Evolutionary conservation across 2,888 invertebrate species (phyloP), one percentile per base, ranked within the genome.

Genomic region (Merodon equestris): DNA sequence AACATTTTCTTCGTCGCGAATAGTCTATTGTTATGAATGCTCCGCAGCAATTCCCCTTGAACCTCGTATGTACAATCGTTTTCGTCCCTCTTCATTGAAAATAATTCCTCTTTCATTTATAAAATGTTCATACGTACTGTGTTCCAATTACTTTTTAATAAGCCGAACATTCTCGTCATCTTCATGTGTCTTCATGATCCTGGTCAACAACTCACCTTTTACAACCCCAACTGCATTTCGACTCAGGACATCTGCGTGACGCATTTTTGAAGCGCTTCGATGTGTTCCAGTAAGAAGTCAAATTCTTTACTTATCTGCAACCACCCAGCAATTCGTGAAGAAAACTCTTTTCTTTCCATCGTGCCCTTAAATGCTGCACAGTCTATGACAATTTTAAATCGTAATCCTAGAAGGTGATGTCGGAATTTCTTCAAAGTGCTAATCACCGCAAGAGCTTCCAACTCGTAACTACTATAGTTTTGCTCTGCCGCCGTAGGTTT

Each of bases 311-410:
- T 14, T 34, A 40, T 15, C 9, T 27, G 44, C 4, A 34, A 19
- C 40, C 61, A 40, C 1, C 61, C 40, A 1, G 42, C 50, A 0
- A 61, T 61, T 9, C 40, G n/a, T 1, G 58, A 38, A 1, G 48
- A 61, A 27, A 56, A 27, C 13, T 56, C 44, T 9, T 36, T 56
- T n/a, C n/a, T 19, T 9, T n/a, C 40, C 13, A 44, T 44, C 1
- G 27, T 7, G 0, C 27, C 14, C 19, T 54, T 40, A 12, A 54
- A 54, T 0, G 18, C 56, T 1, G n/a, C 18, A 13, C 40, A 61
- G 17, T 71, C 60, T 45, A 57, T 63, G 7, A 61, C 50, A n/a
- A 68, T 40, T 45, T 75, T 75, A 44, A 68, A 61, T 19, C 5
- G 34, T 5, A 27, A 14, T n/a, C 61, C 54, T 34, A 72, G 27